A percentile compares a stretch with the other conserved stretches of the same genome.
These are phyloP conservation scores for Diprion similis DNA, from an alignment of 1,140 invertebrate genomes.

Conservation along the genomic window DNA sequence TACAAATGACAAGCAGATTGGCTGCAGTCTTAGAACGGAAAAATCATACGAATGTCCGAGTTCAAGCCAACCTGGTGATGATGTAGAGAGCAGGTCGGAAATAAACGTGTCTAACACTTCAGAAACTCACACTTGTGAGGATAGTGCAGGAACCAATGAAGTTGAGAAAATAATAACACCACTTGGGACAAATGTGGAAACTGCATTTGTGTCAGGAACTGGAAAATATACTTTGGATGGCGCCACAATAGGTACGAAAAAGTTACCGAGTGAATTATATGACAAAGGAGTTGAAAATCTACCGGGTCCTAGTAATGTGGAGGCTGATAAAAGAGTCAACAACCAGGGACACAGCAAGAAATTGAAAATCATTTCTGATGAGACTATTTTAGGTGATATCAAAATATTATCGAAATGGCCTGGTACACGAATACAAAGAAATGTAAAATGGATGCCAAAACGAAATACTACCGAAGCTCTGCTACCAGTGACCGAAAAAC, in stretches of 20 bases:
- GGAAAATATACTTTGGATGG: neutral
- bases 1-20: conserved; percentile 1
- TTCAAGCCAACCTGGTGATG: neutral
- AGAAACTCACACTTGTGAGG: too few relatives aligned
- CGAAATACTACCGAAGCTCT: conserved; percentile 24
- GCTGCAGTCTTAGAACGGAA: neutral
- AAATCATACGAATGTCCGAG: neutral
- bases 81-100: neutral
- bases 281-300: conserved; percentile 11
- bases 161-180: too few relatives aligned
- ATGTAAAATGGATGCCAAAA: conserved; percentile 54
- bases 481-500: neutral
- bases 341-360: conserved; percentile 27
- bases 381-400: conserved; percentile 46
- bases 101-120: too few relatives aligned
- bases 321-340: conserved; percentile 28
- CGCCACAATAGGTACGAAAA: conserved; percentile 19
- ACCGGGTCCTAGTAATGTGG: neutral
- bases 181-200: too few relatives aligned
- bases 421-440: conserved; percentile 52
- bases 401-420: conserved; percentile 50
- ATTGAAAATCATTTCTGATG: conserved; percentile 52
- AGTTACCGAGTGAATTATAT: conserved; percentile 19
- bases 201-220: too few relatives aligned
- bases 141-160: too few relatives aligned